Conservation (phyloP, 2,888 invertebrate species). For the Ceriagrion tenellum region DNA sequence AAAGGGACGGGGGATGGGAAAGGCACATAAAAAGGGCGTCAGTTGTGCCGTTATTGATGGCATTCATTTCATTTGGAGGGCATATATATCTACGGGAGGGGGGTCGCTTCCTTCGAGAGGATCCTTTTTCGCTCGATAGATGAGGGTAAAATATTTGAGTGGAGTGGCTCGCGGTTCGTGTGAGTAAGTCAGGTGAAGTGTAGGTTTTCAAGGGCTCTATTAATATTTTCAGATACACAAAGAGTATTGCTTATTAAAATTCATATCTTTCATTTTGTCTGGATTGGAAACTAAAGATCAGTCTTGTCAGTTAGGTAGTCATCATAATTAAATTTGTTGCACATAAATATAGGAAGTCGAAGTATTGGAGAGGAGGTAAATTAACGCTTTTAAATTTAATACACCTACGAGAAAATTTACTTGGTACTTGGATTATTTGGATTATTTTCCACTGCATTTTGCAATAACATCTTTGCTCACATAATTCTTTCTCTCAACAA, state of each 20-base stretch:
- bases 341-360: too few species aligned
- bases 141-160: not conserved
- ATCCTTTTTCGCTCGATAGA: not conserved
- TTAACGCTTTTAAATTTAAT: too few species aligned
- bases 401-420: too few species aligned
- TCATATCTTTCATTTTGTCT: too few species aligned
- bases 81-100: not conserved
- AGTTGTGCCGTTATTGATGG: conserved; percentile 29
- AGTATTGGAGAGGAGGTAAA: too few species aligned
- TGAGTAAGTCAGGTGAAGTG: not conserved
- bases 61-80: conserved; percentile 25
- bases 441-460: too few species aligned
- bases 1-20: not conserved
- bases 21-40: conserved; percentile 5
- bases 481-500: too few species aligned
- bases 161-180: not conserved
- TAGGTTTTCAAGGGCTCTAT: not conserved
- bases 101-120: not conserved
- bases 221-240: not conserved
- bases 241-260: not conserved
- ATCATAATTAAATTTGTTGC: too few species aligned
- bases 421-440: too few species aligned
- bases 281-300: too few species aligned
- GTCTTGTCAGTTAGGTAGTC: too few species aligned
- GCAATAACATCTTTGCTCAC: too few species aligned